A percentile compares a stretch with the other conserved stretches of the same genome.
phyloP scores from a whole-genome alignment of 2,797 vertebrate species.

The Onychomys arenicola region DNA sequence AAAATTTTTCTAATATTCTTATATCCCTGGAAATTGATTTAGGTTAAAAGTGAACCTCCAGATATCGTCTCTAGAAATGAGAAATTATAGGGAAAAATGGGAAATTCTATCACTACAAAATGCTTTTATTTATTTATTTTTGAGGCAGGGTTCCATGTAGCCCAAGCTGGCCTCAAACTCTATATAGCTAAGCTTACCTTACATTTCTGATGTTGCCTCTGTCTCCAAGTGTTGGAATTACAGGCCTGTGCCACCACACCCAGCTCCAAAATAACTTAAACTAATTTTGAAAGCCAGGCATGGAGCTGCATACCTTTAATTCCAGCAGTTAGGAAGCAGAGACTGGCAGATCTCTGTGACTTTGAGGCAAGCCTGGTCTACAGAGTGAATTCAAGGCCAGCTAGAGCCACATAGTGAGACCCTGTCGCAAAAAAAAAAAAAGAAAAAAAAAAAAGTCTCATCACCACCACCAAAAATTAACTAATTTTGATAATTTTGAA shows the following conservation, averaged over 20 bases:
- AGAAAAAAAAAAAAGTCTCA: neutral
- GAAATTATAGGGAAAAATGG: neutral
- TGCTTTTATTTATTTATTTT: neutral
- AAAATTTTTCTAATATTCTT: constrained; percentile 9
- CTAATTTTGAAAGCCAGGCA: constrained; percentile 2
- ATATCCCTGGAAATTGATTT: neutral
- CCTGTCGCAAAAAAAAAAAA: neutral
- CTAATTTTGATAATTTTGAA: constrained; percentile 29
- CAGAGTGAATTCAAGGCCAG: neutral
- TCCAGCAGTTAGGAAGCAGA: neutral
- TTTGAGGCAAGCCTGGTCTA: neutral
- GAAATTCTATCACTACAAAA: neutral
- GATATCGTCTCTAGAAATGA: neutral
- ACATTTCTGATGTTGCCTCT: neutral
- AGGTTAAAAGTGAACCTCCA: constrained; percentile 1
- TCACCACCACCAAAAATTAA: neutral
- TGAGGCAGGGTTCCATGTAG: neutral
- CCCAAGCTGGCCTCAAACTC: neutral
- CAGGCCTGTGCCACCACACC: neutral
- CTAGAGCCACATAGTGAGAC: neutral
- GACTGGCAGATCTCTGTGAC: neutral
- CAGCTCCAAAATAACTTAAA: neutral
- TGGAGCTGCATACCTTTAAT: neutral
- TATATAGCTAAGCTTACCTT: neutral
- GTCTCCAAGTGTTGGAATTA: neutral